Evolutionary conservation across 2,888 invertebrate genomes (phyloP), one percentile per base, ranked within the genome.

Genomic region (Odontomyia ornata): DNA sequence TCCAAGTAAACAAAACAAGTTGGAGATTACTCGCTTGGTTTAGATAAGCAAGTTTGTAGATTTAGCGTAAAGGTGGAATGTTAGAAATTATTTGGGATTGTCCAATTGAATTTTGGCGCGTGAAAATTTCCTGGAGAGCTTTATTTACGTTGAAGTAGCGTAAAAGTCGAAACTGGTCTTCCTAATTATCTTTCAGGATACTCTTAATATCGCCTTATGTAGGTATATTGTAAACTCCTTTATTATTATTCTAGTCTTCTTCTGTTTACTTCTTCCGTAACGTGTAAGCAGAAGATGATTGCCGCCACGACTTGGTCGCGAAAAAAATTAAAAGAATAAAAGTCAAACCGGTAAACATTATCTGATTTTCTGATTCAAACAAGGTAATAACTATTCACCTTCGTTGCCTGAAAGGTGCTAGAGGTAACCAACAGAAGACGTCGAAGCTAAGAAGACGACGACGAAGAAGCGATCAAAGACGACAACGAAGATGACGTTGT

Each of bases 301-400:
- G 36, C 36, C 36, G 36, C 36, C 36, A 36, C 3, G 36, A 36
- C 36, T 5, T 36, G 3, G 36, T 36, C 36, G 52, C 15, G 15
- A 52, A 52, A 15, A 15, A 52, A 52, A 52, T 9, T 9, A n/a
- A 4, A 64, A 28, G 43, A 43, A 67, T 18, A 67, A 67, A 46
- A 43, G 43, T 18, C 67, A 73, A 57, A 73, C 73, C 69, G 69
- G 69, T 69, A 73, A 57, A 57, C 57, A 73, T 57, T 57, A 73
- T 73, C 73, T 73, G 73, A 73, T 73, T 23, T 23, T 7, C 60
- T 7, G 73, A 73, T 73, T 73, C 73, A 73, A 73, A 73, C 52
- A 73, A 73, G 73, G 73, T 21, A 30, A 73, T 73, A 73, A 36
- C 60, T 30, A 73, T 57, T 18, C 73, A 57, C 57, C 56, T 56